A percentile compares a stretch with the other conserved stretches of the same genome.
phyloP scores from a whole-genome alignment of 2,113 vertebrate species.

The Rousettus leschenaultii region DNA sequence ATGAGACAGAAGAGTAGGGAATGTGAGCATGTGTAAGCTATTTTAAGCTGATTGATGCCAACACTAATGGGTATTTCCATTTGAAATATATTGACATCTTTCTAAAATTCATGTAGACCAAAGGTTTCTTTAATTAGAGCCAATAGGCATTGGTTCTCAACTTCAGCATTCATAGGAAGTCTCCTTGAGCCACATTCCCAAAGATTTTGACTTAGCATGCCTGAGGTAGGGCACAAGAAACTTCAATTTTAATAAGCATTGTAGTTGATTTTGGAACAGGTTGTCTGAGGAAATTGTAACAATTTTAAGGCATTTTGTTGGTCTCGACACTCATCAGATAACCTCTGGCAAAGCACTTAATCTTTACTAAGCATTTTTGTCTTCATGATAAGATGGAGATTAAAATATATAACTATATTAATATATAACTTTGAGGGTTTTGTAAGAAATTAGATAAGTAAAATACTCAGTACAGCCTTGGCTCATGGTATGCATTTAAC shows the following conservation, averaged over 20 bases:
- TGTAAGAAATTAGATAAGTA: neutral
- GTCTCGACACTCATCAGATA: neutral
- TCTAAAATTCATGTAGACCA: conserved; percentile 53
- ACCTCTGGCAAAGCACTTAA: neutral
- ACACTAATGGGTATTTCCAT: conserved; percentile 59
- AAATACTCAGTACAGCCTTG: neutral
- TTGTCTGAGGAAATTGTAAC: neutral
- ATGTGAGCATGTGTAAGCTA: conserved; percentile 63
- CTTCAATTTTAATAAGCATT: conserved; percentile 31
- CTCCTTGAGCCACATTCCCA: neutral
- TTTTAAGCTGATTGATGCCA: conserved; percentile 65
- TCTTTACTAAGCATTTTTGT: conserved; percentile 5
- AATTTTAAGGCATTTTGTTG: neutral
- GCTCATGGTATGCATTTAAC: neutral
- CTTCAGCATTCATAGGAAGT: neutral
- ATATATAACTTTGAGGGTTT: neutral
- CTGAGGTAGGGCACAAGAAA: neutral
- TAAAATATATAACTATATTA: neutral
- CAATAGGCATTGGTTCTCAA: conserved; percentile 1
- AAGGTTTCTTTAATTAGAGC: conserved; percentile 40
- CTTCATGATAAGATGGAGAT: neutral
- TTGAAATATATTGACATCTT: conserved; percentile 52
- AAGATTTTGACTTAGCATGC: neutral
- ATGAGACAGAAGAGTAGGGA: conserved; percentile 41
- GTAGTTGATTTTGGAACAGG: neutral